Evolutionary conservation across 2,113 vertebrate genomes (phyloP).

Genomic region (Lepisosteus osseus): DNA sequence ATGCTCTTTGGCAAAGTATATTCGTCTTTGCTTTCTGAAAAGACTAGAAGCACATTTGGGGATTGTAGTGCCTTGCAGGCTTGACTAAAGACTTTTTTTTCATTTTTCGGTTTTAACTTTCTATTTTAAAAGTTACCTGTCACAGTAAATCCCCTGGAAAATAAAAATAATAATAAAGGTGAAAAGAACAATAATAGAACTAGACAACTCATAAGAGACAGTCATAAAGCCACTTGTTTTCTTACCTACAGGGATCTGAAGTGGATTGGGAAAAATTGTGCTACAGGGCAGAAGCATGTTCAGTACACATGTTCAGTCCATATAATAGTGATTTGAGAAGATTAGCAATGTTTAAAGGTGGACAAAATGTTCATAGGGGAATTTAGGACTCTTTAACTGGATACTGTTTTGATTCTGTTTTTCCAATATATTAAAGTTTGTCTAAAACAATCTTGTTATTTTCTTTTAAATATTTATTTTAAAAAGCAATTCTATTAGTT

Average conservation of each 20-base stretch:
- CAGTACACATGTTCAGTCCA: background rate
- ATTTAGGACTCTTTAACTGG: too few species aligned
- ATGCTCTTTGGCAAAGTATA: background rate
- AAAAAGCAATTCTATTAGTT: too few species aligned
- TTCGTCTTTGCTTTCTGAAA: background rate
- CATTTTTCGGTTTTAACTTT: background rate
- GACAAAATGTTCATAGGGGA: too few species aligned
- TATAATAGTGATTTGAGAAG: too few species aligned
- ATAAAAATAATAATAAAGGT: background rate
- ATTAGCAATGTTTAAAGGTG: too few species aligned
- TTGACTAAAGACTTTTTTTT: background rate
- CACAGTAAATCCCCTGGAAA: background rate
- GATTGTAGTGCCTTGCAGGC: constrained; percentile 1
- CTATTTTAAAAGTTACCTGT: constrained; percentile 9
- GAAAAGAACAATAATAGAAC: background rate
- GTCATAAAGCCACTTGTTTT: background rate
- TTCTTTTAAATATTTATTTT: too few species aligned
- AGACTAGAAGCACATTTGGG: constrained; percentile 7
- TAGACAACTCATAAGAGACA: background rate
- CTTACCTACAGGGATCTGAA: background rate
- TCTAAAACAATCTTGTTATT: too few species aligned
- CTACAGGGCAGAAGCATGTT: background rate
- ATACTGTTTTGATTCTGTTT: too few species aligned
- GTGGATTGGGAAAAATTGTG: background rate
- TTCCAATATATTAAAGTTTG: too few species aligned